These are phyloP conservation scores for Melanerpes aurifrons DNA, from an alignment of 2,113 vertebrate genomes.

Conservation along the genomic window DNA sequence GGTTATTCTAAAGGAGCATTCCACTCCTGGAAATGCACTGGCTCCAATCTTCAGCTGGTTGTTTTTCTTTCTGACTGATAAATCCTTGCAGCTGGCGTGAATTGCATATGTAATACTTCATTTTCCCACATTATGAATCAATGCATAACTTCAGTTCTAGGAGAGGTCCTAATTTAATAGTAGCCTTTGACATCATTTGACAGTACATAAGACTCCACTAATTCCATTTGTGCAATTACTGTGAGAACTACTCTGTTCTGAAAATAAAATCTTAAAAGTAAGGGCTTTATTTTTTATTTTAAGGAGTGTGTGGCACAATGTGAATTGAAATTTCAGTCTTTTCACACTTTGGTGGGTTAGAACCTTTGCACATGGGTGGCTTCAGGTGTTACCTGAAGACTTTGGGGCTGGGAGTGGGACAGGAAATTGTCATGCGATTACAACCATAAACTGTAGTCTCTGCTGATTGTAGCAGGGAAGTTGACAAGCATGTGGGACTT, in stretches of 20 bases:
- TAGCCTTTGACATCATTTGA: not conserved
- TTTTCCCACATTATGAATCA: not conserved
- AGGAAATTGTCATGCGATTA: not conserved
- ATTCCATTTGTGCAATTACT: not conserved
- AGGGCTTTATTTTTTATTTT: not conserved
- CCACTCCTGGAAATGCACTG: not conserved
- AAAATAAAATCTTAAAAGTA: not conserved
- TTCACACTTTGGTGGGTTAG: not conserved
- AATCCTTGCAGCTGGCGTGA: not conserved
- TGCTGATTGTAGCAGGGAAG: not conserved
- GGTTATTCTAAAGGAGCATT: not conserved
- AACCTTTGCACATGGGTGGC: not conserved
- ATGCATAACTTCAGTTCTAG: not conserved
- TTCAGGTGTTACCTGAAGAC: not conserved
- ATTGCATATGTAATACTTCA: not conserved
- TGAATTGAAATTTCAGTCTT: not conserved
- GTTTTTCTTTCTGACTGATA: not conserved
- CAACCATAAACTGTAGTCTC: not conserved
- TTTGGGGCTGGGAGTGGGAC: not conserved
- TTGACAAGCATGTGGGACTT: not conserved
- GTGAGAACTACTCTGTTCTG: not conserved
- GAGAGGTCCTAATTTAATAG: not conserved
- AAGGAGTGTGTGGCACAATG: not conserved
- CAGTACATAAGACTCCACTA: not conserved
- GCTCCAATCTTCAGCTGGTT: not conserved